A percentile compares a stretch with the other conserved stretches of the same genome.
phyloP scores from a whole-genome alignment of 2,113 vertebrate species.

The Callopanchax toddi region DNA sequence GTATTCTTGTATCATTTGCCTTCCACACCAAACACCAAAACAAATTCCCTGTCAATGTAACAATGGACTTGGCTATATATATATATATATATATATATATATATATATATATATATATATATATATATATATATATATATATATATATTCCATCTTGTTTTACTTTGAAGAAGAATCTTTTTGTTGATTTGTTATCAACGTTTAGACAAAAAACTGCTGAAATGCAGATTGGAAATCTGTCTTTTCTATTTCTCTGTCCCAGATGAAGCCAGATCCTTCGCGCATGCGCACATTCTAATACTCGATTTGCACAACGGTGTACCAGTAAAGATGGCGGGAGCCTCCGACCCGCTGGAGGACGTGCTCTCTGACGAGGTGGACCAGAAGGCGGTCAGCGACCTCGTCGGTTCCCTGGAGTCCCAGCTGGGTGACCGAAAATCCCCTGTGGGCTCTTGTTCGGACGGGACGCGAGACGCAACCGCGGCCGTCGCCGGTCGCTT shows the following conservation, averaged over 20 bases:
- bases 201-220: no score
- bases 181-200: no score
- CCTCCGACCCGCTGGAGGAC: conserved; percentile 89
- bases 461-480: conserved; percentile 61
- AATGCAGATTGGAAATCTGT: conserved; percentile 9
- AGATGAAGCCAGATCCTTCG: conserved; percentile 67
- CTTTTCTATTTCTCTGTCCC: conserved; percentile 34
- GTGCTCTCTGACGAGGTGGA: conserved; percentile 90
- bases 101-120: no score
- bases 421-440: conserved; percentile 79
- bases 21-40: no score
- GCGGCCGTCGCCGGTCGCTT: conserved; percentile 63
- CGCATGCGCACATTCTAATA: conserved; percentile 82
- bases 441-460: conserved; percentile 58
- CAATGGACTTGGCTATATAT: no score
- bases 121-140: no score
- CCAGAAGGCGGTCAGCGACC: conserved; percentile 87
- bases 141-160: no score
- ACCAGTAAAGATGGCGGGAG: conserved; percentile 88
- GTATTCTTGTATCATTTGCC: no score
- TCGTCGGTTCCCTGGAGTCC: conserved; percentile 86
- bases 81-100: no score
- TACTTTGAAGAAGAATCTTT: no score
- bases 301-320: conserved; percentile 82
- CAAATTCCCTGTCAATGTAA: no score